Evolutionary conservation across 2,797 vertebrate species (phyloP).

Genomic region (Phalloptychus januarius): DNA sequence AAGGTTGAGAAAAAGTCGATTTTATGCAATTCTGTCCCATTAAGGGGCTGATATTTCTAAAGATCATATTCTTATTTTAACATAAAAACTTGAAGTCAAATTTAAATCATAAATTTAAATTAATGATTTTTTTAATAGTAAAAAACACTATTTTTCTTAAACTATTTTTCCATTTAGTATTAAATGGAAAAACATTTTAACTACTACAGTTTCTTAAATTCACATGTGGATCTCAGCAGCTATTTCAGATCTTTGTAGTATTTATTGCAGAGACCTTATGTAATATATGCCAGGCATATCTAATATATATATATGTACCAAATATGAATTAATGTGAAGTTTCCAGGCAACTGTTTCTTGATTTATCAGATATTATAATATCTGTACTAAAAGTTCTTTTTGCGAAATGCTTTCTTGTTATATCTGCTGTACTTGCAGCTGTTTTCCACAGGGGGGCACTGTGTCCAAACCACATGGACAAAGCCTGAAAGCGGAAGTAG

Average conservation of each 20-base stretch:
- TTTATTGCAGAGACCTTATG: too few species aligned
- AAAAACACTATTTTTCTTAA: too few species aligned
- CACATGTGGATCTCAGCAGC: not conserved
- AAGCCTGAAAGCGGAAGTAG: not conserved
- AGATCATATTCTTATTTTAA: not conserved
- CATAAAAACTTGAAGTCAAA: not conserved
- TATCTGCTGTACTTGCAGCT: constrained; percentile 17
- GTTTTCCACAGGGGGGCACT: constrained; percentile 62
- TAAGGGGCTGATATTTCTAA: not conserved
- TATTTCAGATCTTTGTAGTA: not conserved
- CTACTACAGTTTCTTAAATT: not conserved
- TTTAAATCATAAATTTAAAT: too few species aligned
- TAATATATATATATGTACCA: too few species aligned
- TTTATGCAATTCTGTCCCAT: not conserved
- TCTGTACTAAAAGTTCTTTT: not conserved
- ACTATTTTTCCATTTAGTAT: too few species aligned
- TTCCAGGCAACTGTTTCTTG: not conserved
- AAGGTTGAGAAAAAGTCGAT: too few species aligned
- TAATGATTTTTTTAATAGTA: too few species aligned
- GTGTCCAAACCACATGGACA: constrained; percentile 36
- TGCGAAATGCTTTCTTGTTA: not conserved
- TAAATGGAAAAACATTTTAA: not conserved
- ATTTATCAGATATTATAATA: not conserved
- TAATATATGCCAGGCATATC: too few species aligned
- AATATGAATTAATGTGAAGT: too few species aligned